Percentiles rank a stretch among this genome's conserved stretches.
phyloP scores from a whole-genome alignment of 2,797 vertebrate genomes.

The Enteromius fasciolatus region DNA sequence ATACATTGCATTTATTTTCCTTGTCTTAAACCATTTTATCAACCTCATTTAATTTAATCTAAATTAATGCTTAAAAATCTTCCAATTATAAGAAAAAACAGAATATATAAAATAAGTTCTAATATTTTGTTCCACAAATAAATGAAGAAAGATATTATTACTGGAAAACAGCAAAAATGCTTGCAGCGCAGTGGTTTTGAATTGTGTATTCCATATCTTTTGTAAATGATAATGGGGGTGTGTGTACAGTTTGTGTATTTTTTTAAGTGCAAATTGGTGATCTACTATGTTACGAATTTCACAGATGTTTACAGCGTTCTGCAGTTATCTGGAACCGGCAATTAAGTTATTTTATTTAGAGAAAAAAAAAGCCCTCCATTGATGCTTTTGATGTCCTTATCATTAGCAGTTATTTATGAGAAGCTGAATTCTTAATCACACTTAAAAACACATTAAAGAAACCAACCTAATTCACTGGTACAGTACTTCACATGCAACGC shows the following conservation, averaged over 20 bases:
- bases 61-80: neutral
- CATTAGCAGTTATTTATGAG: slow-evolving; percentile 42
- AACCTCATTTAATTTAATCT: neutral
- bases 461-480: slow-evolving; percentile 25
- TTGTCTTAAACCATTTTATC: neutral
- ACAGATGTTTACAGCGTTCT: slow-evolving; percentile 49
- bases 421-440: slow-evolving; percentile 31
- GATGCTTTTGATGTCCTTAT: slow-evolving; percentile 34
- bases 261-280: slow-evolving; percentile 31
- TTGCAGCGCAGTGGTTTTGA: slow-evolving; percentile 61
- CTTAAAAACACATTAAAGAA: slow-evolving; percentile 3
- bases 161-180: neutral
- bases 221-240: slow-evolving; percentile 56
- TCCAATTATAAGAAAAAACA: neutral
- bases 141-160: neutral
- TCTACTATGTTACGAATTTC: slow-evolving; percentile 26
- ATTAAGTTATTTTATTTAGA: slow-evolving; percentile 43
- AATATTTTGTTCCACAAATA: neutral
- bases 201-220: slow-evolving; percentile 59
- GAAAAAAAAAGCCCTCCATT: slow-evolving; percentile 21
- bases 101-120: neutral
- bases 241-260: slow-evolving; percentile 70
- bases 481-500: slow-evolving; percentile 16
- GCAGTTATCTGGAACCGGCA: slow-evolving; percentile 42
- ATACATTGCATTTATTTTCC: neutral